Evolutionary conservation across 2,888 invertebrate species (phyloP).

Genomic region (Halocaridina rubra): DNA sequence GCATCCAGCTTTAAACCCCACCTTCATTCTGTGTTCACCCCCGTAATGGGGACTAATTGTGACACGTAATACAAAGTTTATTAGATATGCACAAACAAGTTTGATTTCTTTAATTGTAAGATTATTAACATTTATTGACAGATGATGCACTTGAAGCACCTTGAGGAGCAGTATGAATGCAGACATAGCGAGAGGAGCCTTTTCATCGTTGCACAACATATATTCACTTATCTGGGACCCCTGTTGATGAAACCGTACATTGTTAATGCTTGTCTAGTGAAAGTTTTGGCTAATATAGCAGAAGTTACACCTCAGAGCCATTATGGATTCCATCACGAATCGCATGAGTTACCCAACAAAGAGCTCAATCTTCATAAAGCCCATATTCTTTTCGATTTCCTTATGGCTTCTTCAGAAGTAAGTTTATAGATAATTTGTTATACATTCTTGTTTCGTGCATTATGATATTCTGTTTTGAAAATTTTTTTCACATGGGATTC

Average conservation of each 20-base stretch:
- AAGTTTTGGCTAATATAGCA: constrained; percentile 69
- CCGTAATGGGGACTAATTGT: too few relatives aligned
- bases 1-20: too few relatives aligned
- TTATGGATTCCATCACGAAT: neutral
- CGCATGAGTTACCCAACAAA: constrained; percentile 56
- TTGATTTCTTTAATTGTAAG: too few relatives aligned
- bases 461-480: neutral
- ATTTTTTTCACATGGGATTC: too few relatives aligned
- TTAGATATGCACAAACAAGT: too few relatives aligned
- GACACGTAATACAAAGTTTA: too few relatives aligned
- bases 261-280: constrained; percentile 77
- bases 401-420: constrained; percentile 78
- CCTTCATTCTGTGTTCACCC: too few relatives aligned
- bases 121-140: too few relatives aligned
- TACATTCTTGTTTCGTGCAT: neutral
- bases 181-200: constrained; percentile 63
- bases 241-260: constrained; percentile 77
- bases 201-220: constrained; percentile 47
- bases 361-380: constrained; percentile 40
- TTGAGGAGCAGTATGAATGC: neutral
- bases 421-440: neutral
- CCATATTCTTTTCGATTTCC: constrained; percentile 72
- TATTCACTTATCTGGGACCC: constrained; percentile 75
- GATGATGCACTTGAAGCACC: too few relatives aligned
- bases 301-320: constrained; percentile 61